Base-by-base conservation (phyloP, 1,140 invertebrate genomes). In the Euschistus heros region DNA sequence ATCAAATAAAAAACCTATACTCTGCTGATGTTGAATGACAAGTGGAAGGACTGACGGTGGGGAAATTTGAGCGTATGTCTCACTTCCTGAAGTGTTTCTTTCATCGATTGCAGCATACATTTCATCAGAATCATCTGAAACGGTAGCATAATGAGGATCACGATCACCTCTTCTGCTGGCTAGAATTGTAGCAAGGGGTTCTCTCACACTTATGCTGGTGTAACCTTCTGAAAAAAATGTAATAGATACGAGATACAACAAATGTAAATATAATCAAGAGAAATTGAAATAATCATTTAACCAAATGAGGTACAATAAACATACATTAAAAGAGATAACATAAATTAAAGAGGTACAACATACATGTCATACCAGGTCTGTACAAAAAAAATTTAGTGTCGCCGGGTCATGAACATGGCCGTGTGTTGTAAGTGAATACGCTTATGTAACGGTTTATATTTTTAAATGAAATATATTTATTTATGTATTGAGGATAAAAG, bases 41-140 rank as follows among this genome's bases (percentile, higher is more conserved):
- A 33, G 52, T 4, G 24, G 64, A 18, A 83, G 3, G 81, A 81
- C 44, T 80, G 80, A 57, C 78, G 79, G 75, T 71, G 71, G 80
- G 66, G 88, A 85, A 69, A 92, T 92, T 75, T 91, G 87, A 52
- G 90, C 89, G 76, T 92, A 93, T 4, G 89, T 92, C 74, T 91
- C 89, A 65, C 88, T 91, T n/a, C 86, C 89, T 71, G 86, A 86
- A 69, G 83, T 85, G 55, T 82, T 83, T 65, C 84, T 42, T 71
- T 92, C 91, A 68, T 91, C 88, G 65, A 92, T 92, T 4, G 89
- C 89, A 1, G 89, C 90, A 75, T 94, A 92, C 79, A 91, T 91
- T 77, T 94, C 91, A 75, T 92, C 90, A 62, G 88, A 90, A 78
- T 91, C 88, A 75, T 91, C 88, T 0, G 88, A 90, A 6, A 90